Evolutionary conservation across 35 echinoderm and acorn worm genomes (phyloP).

Genomic region (Heliocidaris erythrogramma): DNA sequence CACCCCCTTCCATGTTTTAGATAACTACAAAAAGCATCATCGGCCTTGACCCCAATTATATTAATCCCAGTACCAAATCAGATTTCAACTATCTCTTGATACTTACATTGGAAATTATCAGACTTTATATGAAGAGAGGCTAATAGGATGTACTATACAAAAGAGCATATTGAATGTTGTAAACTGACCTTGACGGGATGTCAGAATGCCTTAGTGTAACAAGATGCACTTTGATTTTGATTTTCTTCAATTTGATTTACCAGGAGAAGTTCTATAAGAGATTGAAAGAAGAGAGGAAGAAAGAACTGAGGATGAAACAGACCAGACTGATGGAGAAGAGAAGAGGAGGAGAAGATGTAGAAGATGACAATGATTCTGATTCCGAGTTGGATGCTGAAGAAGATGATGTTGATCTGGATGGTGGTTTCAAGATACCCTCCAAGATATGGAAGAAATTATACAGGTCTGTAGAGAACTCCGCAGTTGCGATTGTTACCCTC

Average conservation of each 20-base stretch:
- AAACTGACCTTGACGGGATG: too few relatives aligned
- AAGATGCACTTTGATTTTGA: neutral
- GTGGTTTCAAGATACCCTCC: slow-evolving; percentile 75
- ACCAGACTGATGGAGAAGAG: slow-evolving; percentile 54
- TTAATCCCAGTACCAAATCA: too few relatives aligned
- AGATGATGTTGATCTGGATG: slow-evolving; percentile 87
- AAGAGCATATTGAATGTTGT: too few relatives aligned
- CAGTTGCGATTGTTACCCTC: neutral
- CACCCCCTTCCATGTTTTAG: too few relatives aligned
- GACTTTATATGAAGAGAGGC: too few relatives aligned
- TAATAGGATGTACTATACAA: too few relatives aligned
- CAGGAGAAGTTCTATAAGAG: slow-evolving; percentile 8
- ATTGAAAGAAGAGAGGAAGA: slow-evolving; percentile 47
- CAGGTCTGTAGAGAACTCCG: slow-evolving; percentile 44
- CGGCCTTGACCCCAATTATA: too few relatives aligned
- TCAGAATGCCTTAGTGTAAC: neutral
- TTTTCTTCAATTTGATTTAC: neutral
- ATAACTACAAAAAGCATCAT: too few relatives aligned
- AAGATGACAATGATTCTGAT: slow-evolving; percentile 40
- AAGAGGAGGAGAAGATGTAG: neutral
- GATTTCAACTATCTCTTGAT: too few relatives aligned
- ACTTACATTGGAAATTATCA: too few relatives aligned
- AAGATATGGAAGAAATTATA: slow-evolving; percentile 88
- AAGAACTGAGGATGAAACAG: slow-evolving; percentile 64
- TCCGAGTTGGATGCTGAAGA: slow-evolving; percentile 56